Conservation (phyloP, 2,797 vertebrate genomes). For the Luscinia megarhynchos region DNA sequence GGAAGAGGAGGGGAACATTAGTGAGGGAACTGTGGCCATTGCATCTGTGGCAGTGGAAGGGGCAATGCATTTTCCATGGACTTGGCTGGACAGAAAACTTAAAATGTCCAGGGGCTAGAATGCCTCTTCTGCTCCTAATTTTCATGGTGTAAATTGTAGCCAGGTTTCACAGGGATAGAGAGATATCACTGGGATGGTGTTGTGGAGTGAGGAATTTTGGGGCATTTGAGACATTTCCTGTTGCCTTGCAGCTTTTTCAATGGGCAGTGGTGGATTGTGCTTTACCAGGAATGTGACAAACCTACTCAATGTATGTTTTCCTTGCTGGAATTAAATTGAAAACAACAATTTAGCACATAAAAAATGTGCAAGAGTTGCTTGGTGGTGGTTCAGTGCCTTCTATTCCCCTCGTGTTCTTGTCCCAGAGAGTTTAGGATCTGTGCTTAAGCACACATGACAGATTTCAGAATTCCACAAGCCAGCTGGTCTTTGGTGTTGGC, state of each 20-base stretch:
- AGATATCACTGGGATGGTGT: neutral
- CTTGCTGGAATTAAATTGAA: slow-evolving; percentile 7
- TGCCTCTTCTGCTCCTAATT: neutral
- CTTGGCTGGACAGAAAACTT: neutral
- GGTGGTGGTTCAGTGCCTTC: neutral
- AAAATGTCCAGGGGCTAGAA: neutral
- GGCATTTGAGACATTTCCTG: neutral
- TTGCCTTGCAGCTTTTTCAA: neutral
- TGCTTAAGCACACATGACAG: neutral
- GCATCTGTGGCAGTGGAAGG: neutral
- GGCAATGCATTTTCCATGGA: neutral
- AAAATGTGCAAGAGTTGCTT: neutral
- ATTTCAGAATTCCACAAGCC: neutral
- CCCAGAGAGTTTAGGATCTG: slow-evolving; percentile 2
- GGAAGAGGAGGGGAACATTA: neutral
- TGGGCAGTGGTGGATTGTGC: neutral
- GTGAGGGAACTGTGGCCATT: neutral
- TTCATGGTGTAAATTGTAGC: neutral
- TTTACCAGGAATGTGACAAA: slow-evolving; percentile 20
- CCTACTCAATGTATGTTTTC: neutral
- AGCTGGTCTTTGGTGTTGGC: slow-evolving; percentile 11
- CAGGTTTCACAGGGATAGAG: neutral
- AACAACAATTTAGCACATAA: neutral
- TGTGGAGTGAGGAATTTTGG: neutral
- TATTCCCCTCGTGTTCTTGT: neutral